These are phyloP conservation scores for Drosophila prosaltans DNA, from an alignment of 1,140 invertebrate species.

Conservation along the genomic window DNA sequence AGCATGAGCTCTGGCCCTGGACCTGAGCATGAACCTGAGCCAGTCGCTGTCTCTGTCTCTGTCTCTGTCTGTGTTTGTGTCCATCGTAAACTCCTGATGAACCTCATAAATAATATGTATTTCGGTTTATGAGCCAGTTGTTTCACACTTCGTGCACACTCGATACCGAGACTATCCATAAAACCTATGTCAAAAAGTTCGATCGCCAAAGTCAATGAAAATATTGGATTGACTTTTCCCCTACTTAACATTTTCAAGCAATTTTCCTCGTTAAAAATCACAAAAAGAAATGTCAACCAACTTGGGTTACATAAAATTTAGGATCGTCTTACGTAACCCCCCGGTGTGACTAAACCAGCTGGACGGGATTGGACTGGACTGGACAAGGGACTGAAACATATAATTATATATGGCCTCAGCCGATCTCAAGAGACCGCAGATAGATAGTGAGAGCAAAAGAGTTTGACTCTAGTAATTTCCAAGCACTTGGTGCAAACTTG, in stretches of 20 bases:
- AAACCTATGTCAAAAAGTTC: conserved; percentile 72
- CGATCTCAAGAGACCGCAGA: background rate
- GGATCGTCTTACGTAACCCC: conserved; percentile 36
- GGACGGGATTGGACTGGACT: conserved; percentile 10
- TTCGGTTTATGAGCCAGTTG: conserved; percentile 75
- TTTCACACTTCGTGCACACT: conserved; percentile 65
- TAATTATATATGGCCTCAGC: conserved; percentile 36
- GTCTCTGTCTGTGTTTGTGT: background rate
- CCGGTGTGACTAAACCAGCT: conserved; percentile 42
- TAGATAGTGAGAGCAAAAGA: background rate
- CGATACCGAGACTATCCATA: conserved; percentile 42
- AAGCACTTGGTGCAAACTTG: background rate
- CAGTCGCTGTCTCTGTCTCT: background rate
- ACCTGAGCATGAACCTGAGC: background rate
- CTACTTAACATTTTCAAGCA: conserved; percentile 57
- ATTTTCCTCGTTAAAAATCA: conserved; percentile 40
- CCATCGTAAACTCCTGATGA: conserved; percentile 79
- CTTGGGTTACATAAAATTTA: conserved; percentile 52
- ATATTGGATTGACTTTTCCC: conserved; percentile 58
- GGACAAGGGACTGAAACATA: conserved; percentile 31
- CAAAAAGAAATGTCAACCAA: conserved; percentile 42
- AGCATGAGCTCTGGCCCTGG: conserved; percentile 14
- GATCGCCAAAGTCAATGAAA: conserved; percentile 67
- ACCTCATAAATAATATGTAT: conserved; percentile 79
- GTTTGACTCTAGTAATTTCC: background rate